These are phyloP conservation scores for Microtus californicus DNA, from an alignment of 2,797 vertebrate species.

Conservation along the genomic window DNA sequence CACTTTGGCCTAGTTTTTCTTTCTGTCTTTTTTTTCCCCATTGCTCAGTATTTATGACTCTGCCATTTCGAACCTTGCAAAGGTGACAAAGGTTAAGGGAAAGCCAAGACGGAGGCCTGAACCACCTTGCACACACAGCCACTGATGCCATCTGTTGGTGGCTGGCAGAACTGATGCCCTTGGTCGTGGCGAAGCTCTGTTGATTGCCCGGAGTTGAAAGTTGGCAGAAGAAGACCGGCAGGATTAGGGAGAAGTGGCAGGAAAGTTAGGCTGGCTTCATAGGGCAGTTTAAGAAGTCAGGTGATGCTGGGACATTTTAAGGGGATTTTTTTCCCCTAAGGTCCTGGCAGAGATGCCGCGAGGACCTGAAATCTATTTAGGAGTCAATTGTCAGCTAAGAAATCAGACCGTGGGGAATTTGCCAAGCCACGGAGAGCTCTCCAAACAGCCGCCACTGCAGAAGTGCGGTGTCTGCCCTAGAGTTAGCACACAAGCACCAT, in stretches of 20 bases:
- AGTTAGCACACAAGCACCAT: not conserved
- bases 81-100: not conserved
- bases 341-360: not conserved
- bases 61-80: conserved; percentile 50
- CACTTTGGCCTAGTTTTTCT: not conserved
- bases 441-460: not conserved
- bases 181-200: not conserved
- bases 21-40: not conserved
- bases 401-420: not conserved
- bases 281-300: not conserved
- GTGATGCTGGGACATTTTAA: not conserved
- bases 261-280: not conserved
- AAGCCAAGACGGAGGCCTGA: conserved; percentile 14
- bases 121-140: not conserved
- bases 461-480: not conserved
- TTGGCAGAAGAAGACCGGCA: not conserved
- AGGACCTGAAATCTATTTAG: not conserved
- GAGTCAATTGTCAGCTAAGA: conserved; percentile 13
- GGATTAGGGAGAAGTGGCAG: not conserved
- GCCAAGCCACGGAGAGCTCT: not conserved
- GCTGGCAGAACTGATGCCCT: conserved; percentile 63
- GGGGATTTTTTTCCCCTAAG: not conserved
- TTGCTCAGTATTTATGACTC: conserved; percentile 20
- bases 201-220: conserved; percentile 13
- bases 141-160: conserved; percentile 76